phyloP scores from a whole-genome alignment of 1,140 invertebrate genomes.

The Atta cephalotes region DNA sequence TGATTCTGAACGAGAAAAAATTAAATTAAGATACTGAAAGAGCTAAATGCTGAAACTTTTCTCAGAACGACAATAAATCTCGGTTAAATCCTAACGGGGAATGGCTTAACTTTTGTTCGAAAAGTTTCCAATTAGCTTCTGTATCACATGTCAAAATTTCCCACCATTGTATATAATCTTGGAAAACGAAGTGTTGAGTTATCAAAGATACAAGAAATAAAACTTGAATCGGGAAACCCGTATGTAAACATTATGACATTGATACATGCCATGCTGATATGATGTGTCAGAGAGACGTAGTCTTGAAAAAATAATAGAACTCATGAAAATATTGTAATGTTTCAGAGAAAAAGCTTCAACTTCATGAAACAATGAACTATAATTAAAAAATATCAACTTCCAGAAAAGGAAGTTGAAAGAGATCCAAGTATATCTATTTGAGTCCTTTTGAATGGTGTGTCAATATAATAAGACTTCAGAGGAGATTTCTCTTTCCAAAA shows the following conservation, averaged over 20 bases:
- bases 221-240: not conserved
- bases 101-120: constrained; percentile 31
- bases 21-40: constrained; percentile 4
- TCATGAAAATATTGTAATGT: not conserved
- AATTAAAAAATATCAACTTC: too few relatives aligned
- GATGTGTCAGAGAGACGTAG: not conserved
- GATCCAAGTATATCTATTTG: too few relatives aligned
- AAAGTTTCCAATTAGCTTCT: constrained; percentile 31
- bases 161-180: constrained; percentile 5
- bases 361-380: too few relatives aligned
- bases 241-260: not conserved
- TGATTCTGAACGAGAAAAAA: not conserved
- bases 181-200: not conserved
- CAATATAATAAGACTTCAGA: too few relatives aligned
- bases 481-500: too few relatives aligned
- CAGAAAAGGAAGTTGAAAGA: too few relatives aligned
- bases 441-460: too few relatives aligned
- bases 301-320: not conserved
- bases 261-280: too few relatives aligned
- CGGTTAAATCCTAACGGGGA: not conserved
- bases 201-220: not conserved
- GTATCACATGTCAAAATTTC: constrained; percentile 27
- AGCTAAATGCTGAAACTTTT: constrained; percentile 40
- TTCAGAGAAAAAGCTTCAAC: too few relatives aligned
- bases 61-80: constrained; percentile 12